phyloP scores from a whole-genome alignment of 2,797 vertebrate genomes.

The Apogon hyalosoma region DNA sequence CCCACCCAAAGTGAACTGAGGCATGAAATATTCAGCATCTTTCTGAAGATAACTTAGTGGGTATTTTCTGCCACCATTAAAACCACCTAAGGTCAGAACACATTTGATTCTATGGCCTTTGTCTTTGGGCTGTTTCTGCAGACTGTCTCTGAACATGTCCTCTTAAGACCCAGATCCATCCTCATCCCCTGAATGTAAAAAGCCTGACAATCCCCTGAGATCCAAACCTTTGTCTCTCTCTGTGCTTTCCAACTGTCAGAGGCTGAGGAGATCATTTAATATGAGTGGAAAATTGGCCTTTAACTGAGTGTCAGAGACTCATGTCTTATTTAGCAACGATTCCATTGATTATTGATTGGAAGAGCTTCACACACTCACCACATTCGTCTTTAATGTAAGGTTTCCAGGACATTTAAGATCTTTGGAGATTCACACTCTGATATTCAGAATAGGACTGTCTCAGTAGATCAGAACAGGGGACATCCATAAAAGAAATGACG shows the following conservation, averaged over 20 bases:
- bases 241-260: conserved; percentile 57
- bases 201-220: conserved; percentile 43
- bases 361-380: conserved; percentile 28
- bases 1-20: conserved; percentile 23
- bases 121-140: conserved; percentile 45
- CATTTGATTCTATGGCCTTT: conserved; percentile 47
- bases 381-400: conserved; percentile 40
- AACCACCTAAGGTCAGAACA: conserved; percentile 59
- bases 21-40: conserved; percentile 71
- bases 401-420: conserved; percentile 36
- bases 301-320: conserved; percentile 52
- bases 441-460: too few species aligned
- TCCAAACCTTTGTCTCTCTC: conserved; percentile 52
- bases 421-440: conserved; percentile 27
- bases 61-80: conserved; percentile 64
- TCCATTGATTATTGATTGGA: conserved; percentile 83
- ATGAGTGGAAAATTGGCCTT: conserved; percentile 57
- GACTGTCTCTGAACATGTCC: conserved; percentile 26
- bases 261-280: conserved; percentile 66
- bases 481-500: too few species aligned
- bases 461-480: too few species aligned
- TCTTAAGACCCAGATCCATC: conserved; percentile 38
- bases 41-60: conserved; percentile 44
- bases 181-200: conserved; percentile 63
- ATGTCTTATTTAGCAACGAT: conserved; percentile 78